Evolutionary conservation across 1,140 invertebrate species (phyloP).

Genomic region (Drosophila sp.): DNA sequence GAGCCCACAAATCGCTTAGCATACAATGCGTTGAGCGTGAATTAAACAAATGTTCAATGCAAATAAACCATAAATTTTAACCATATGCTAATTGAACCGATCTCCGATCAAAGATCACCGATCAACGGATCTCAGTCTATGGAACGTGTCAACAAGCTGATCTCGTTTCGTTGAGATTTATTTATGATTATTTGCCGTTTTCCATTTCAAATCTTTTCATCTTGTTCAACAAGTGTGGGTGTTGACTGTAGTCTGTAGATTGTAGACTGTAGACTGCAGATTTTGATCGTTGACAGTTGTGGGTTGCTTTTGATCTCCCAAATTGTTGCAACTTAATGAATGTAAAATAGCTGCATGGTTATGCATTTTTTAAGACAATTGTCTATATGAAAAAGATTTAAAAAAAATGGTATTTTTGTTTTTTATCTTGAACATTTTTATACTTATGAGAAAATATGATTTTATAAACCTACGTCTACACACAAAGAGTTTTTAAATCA

Average conservation of each 20-base stretch:
- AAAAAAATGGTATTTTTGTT: too few relatives aligned
- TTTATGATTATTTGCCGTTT: slow-evolving; percentile 41
- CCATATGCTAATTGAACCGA: slow-evolving; percentile 61
- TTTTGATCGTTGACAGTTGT: slow-evolving; percentile 19
- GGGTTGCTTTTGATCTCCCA: slow-evolving; percentile 8
- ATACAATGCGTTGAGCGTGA: slow-evolving; percentile 38
- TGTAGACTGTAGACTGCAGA: background rate
- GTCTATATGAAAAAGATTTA: too few relatives aligned
- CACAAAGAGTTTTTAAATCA: too few relatives aligned
- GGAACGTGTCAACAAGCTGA: slow-evolving; percentile 59
- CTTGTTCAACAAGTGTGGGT: slow-evolving; percentile 40
- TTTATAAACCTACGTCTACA: too few relatives aligned
- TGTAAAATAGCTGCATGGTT: background rate
- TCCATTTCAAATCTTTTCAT: background rate
- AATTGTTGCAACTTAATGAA: background rate
- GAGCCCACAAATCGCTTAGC: slow-evolving; percentile 30
- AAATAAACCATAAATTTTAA: slow-evolving; percentile 72
- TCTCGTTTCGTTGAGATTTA: slow-evolving; percentile 61
- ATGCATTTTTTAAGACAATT: too few relatives aligned
- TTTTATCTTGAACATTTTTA: too few relatives aligned
- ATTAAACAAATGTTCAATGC: slow-evolving; percentile 61
- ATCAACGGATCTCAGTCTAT: slow-evolving; percentile 8
- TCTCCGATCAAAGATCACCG: slow-evolving; percentile 13
- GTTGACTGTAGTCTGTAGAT: slow-evolving; percentile 4
- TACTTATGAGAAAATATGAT: too few relatives aligned